These are phyloP conservation scores for Drosophila multiciliata DNA, from an alignment of 2,888 invertebrate genomes.

Conservation along the genomic window DNA sequence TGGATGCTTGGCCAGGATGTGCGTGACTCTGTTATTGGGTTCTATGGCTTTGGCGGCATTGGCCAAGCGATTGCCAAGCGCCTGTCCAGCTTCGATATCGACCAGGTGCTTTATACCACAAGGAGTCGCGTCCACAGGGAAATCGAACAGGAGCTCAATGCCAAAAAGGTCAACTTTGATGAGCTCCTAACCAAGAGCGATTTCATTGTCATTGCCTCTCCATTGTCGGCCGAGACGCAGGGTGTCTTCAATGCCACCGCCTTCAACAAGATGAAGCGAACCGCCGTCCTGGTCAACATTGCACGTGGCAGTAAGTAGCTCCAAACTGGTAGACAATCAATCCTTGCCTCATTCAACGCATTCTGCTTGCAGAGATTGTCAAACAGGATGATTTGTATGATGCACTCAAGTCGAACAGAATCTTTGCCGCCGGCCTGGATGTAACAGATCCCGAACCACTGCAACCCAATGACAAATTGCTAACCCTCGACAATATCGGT, in stretches of 20 bases:
- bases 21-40: slow-evolving; percentile 91
- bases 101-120: slow-evolving; percentile 90
- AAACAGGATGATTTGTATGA: slow-evolving; percentile 92
- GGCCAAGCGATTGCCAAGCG: slow-evolving; percentile 91
- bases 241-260: slow-evolving; percentile 89
- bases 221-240: slow-evolving; percentile 88
- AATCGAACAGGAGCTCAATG: slow-evolving; percentile 85
- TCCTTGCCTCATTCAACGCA: slow-evolving; percentile 16
- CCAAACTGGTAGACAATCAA: neutral
- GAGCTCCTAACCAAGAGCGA: slow-evolving; percentile 89
- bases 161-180: slow-evolving; percentile 88
- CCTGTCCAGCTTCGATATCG: slow-evolving; percentile 90
- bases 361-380: slow-evolving; percentile 86
- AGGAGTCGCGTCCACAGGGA: slow-evolving; percentile 87
- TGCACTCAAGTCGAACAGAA: slow-evolving; percentile 90
- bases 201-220: slow-evolving; percentile 89
- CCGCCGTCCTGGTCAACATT: slow-evolving; percentile 90
- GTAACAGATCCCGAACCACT: slow-evolving; percentile 96
- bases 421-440: slow-evolving; percentile 95
- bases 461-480: slow-evolving; percentile 91
- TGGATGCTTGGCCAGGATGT: slow-evolving; percentile 93
- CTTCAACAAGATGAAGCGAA: slow-evolving; percentile 91
- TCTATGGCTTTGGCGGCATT: slow-evolving; percentile 93
- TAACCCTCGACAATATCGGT: slow-evolving; percentile 93
- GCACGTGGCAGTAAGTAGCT: slow-evolving; percentile 87